phyloP scores from a whole-genome alignment of 2,797 vertebrate genomes.

The Sphenopsis melanotis region DNA sequence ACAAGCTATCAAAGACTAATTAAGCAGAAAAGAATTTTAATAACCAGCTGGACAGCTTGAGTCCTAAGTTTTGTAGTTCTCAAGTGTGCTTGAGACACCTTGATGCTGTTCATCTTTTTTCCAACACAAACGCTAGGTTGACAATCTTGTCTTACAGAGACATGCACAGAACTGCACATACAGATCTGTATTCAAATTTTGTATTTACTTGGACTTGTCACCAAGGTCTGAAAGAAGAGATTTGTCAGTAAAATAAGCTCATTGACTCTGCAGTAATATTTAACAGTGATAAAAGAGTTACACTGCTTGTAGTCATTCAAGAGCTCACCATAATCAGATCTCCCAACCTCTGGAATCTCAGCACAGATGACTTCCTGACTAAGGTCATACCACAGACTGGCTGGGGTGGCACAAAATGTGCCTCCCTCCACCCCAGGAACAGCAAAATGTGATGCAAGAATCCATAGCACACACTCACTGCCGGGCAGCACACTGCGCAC shows the following conservation, averaged over 20 bases:
- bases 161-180: neutral
- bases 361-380: neutral
- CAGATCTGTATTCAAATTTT: neutral
- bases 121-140: neutral
- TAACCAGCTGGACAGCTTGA: neutral
- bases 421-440: neutral
- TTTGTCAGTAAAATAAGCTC: neutral
- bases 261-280: neutral
- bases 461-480: fast-evolving
- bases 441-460: neutral
- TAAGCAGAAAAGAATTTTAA: neutral
- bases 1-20: neutral
- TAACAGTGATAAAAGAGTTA: neutral
- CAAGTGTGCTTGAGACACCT: neutral
- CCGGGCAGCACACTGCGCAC: neutral
- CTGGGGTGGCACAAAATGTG: neutral
- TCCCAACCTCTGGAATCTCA: neutral
- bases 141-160: neutral
- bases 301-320: neutral
- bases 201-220: neutral
- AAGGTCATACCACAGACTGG: neutral
- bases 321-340: neutral
- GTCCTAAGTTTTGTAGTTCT: neutral
- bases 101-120: neutral
- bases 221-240: neutral